Evolutionary conservation across 2,797 vertebrate species (phyloP).

Genomic region (Melanotaenia maccullochi): DNA sequence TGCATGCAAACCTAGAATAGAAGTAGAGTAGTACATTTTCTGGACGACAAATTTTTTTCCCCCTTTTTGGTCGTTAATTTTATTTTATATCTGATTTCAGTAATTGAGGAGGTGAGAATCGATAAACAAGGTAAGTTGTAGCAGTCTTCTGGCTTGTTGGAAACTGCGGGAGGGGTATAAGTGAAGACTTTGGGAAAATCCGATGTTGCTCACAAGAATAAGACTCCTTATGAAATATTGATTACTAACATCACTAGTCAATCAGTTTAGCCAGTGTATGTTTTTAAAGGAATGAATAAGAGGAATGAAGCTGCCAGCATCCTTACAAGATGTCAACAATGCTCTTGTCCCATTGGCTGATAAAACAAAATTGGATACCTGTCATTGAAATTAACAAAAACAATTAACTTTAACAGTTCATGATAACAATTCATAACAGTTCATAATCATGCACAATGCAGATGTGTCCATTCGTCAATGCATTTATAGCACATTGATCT

Average conservation of each 20-base stretch:
- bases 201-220: constrained; percentile 29
- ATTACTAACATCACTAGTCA: constrained; percentile 24
- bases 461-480: constrained; percentile 69
- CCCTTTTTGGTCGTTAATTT: constrained; percentile 76
- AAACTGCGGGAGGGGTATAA: constrained; percentile 43
- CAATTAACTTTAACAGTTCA: too few species aligned
- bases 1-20: constrained; percentile 75
- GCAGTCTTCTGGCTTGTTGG: constrained; percentile 73
- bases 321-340: constrained; percentile 76
- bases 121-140: constrained; percentile 84
- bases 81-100: constrained; percentile 87
- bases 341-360: constrained; percentile 60
- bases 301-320: constrained; percentile 79
- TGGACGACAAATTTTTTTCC: constrained; percentile 42
- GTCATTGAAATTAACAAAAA: constrained; percentile 48
- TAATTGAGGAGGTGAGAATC: constrained; percentile 80
- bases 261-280: constrained; percentile 32
- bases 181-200: constrained; percentile 27
- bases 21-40: constrained; percentile 55
- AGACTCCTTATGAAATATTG: constrained; percentile 40
- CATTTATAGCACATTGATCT: constrained; percentile 42
- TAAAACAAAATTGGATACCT: constrained; percentile 29
- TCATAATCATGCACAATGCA: constrained; percentile 50
- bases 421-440: constrained; percentile 54
- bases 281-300: constrained; percentile 25